Percentiles rank a stretch among this genome's conserved stretches.
Evolutionary conservation across 2,113 vertebrate genomes (phyloP).

Genomic region (Columba janthina): DNA sequence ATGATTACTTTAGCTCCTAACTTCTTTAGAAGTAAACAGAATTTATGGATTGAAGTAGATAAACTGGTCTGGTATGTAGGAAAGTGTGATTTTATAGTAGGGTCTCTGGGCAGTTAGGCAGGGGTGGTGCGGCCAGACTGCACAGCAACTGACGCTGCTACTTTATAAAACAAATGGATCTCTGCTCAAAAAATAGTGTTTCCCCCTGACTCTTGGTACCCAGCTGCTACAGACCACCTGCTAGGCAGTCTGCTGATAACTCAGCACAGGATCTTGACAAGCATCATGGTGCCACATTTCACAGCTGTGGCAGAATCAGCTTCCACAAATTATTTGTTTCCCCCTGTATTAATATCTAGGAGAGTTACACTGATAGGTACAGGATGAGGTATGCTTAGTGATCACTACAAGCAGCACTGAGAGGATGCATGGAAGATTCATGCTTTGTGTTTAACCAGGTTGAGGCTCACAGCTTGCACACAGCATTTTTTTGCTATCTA

Average conservation of each 20-base stretch:
- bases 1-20: not conserved
- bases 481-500: not conserved
- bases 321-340: not conserved
- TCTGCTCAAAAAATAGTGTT: not conserved
- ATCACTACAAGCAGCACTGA: not conserved
- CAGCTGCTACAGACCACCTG: not conserved
- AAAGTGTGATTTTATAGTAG: not conserved
- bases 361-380: not conserved
- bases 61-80: fast-evolving
- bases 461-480: not conserved
- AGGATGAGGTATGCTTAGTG: not conserved
- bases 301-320: not conserved
- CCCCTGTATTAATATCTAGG: not conserved
- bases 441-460: not conserved
- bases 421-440: not conserved
- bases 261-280: fast-evolving
- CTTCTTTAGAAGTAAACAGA: not conserved
- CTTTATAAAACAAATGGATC: not conserved
- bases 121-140: not conserved
- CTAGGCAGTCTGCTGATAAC: not conserved
- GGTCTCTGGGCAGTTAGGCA: not conserved
- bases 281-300: fast-evolving
- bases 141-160: not conserved
- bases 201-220: not conserved
- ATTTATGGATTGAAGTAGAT: not conserved